phyloP scores from a whole-genome alignment of 2,888 invertebrate genomes.

The Calameuta idolon region DNA sequence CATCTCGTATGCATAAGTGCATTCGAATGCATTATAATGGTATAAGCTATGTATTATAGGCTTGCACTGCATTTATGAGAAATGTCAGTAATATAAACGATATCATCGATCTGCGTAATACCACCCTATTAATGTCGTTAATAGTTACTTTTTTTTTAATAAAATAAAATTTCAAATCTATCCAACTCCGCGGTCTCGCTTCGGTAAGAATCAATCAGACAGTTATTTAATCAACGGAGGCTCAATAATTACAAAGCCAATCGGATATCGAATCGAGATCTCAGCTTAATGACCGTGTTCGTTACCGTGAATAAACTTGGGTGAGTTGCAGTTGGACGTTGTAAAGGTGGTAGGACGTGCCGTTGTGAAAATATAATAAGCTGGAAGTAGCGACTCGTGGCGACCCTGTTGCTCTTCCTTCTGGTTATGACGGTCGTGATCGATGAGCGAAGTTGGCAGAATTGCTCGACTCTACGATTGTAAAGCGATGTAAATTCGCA shows the following conservation, averaged over 20 bases:
- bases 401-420: not conserved
- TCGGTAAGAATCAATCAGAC: conserved; percentile 30
- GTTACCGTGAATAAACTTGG: not conserved
- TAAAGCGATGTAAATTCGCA: not conserved
- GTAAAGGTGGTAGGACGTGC: not conserved
- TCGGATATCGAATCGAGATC: conserved; percentile 32
- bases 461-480: not conserved
- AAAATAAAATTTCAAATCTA: not conserved
- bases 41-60: not conserved
- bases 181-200: not conserved
- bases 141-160: not conserved
- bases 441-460: not conserved
- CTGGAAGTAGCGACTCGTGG: not conserved
- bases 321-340: not conserved
- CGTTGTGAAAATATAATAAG: not conserved
- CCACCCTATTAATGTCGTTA: conserved; percentile 2
- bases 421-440: not conserved
- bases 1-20: not conserved
- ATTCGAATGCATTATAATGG: not conserved
- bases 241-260: conserved; percentile 39
- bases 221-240: conserved; percentile 29
- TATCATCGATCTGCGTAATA: conserved; percentile 2
- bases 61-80: not conserved
- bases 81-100: not conserved
- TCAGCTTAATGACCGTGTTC: not conserved